Percentiles rank a stretch among this genome's conserved stretches.
phyloP scores from a whole-genome alignment of 2,888 invertebrate species.

The Caenorhabditis auriculariae region DNA sequence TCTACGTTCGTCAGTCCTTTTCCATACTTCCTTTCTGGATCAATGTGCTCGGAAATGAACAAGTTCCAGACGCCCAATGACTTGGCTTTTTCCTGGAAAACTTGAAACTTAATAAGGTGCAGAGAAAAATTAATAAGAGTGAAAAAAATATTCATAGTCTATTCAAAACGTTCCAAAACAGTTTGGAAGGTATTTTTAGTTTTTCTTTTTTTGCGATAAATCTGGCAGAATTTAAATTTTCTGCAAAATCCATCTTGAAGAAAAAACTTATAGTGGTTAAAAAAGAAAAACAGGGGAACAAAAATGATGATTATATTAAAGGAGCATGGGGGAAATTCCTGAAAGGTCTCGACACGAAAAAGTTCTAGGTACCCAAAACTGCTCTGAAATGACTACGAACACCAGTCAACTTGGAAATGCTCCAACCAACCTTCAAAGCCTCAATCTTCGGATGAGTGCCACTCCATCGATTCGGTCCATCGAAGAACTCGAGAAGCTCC shows the following conservation, averaged over 20 bases:
- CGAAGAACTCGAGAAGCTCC: slow-evolving; percentile 57
- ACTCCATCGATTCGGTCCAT: slow-evolving; percentile 62
- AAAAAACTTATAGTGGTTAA: too few species aligned
- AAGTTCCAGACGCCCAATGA: slow-evolving; percentile 66
- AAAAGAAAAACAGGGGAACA: too few species aligned
- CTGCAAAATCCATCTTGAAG: too few species aligned
- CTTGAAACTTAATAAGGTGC: not conserved
- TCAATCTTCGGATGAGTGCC: slow-evolving; percentile 63
- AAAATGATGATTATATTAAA: too few species aligned
- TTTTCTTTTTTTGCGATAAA: not conserved
- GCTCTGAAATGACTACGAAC: not conserved
- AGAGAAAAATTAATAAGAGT: not conserved
- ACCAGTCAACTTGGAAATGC: not conserved
- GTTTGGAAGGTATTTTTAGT: too few species aligned
- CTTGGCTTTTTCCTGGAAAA: slow-evolving; percentile 62
- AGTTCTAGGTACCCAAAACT: not conserved
- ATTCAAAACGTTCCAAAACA: too few species aligned
- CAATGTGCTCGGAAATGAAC: slow-evolving; percentile 65
- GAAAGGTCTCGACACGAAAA: not conserved
- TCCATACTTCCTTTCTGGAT: slow-evolving; percentile 59
- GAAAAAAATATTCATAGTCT: slow-evolving; percentile 3
- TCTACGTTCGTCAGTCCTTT: slow-evolving; percentile 66
- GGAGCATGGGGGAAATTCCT: too few species aligned
- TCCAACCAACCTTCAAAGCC: slow-evolving; percentile 61
- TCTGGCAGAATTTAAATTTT: too few species aligned